Conservation (phyloP, 1,140 invertebrate species). For the Habropoda laboriosa region DNA sequence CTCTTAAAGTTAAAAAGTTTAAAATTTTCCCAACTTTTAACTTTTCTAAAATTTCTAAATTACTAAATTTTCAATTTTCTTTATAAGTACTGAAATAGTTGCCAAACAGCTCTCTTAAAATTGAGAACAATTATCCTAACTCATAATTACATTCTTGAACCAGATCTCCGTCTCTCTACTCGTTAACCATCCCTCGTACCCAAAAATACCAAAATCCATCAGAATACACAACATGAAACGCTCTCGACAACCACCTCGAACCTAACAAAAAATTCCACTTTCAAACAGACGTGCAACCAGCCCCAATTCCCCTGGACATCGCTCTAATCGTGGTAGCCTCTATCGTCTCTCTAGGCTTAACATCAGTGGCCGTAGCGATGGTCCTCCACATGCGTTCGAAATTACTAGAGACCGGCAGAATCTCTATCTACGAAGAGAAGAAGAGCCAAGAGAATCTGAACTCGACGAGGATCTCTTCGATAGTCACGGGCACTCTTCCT, state of each 20-base stretch:
- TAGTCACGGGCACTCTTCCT: conserved; percentile 47
- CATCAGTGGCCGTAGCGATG: conserved; percentile 73
- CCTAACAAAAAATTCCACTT: background rate
- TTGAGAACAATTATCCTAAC: too few relatives aligned
- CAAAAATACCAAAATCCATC: background rate
- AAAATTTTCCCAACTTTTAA: too few relatives aligned
- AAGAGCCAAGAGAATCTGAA: conserved; percentile 50
- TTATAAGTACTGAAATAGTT: too few relatives aligned
- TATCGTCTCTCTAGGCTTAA: conserved; percentile 77
- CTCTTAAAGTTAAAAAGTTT: too few relatives aligned
- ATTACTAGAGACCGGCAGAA: conserved; percentile 74
- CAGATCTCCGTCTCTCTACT: too few relatives aligned
- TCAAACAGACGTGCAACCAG: conserved; percentile 52
- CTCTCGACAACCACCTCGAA: too few relatives aligned
- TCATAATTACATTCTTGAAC: too few relatives aligned
- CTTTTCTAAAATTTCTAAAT: too few relatives aligned
- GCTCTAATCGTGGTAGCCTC: conserved; percentile 76
- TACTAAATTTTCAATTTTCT: too few relatives aligned
- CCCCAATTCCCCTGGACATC: conserved; percentile 72
- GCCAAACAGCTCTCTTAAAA: too few relatives aligned
- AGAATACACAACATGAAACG: background rate
- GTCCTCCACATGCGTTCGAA: conserved; percentile 77
- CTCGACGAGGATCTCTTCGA: conserved; percentile 38
- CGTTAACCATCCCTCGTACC: too few relatives aligned
- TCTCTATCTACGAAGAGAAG: conserved; percentile 73